These are phyloP conservation scores for Danio aesculapii DNA, from an alignment of 2,797 vertebrate genomes.

Conservation along the genomic window DNA sequence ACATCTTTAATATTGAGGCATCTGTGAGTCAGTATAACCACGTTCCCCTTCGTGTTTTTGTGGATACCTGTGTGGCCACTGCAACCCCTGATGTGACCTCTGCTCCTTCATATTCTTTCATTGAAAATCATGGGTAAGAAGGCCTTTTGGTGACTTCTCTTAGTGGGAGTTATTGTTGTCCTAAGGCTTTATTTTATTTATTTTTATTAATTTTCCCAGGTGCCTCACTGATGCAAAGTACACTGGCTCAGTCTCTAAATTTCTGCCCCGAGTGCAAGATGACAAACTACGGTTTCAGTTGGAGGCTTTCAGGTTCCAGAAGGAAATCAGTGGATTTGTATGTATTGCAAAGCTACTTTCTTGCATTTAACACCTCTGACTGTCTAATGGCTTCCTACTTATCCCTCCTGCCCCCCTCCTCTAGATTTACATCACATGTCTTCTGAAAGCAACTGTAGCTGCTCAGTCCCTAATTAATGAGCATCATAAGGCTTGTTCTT, in stretches of 20 bases:
- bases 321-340: conserved; percentile 54
- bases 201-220: too few species aligned
- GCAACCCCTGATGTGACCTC: not conserved
- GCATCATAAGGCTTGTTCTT: conserved; percentile 21
- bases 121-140: conserved; percentile 72
- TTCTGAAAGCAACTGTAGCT: conserved; percentile 1
- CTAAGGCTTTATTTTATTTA: too few species aligned
- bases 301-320: conserved; percentile 76
- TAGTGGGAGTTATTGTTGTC: too few species aligned
- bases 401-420: too few species aligned
- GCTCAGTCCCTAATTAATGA: not conserved
- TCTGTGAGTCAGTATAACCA: conserved; percentile 67
- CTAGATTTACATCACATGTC: conserved; percentile 6
- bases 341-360: conserved; percentile 16
- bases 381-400: too few species aligned
- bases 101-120: conserved; percentile 69
- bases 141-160: not conserved
- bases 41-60: conserved; percentile 63
- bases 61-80: conserved; percentile 72
- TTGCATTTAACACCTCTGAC: not conserved
- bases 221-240: conserved; percentile 71
- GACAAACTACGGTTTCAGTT: conserved; percentile 70
- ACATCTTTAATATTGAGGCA: conserved; percentile 69
- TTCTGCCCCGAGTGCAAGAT: conserved; percentile 61
- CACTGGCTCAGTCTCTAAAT: conserved; percentile 64